A percentile compares a stretch with the other conserved stretches of the same genome.
These are phyloP conservation scores for Epirrhoe alternata DNA, from an alignment of 2,888 invertebrate genomes.

Conservation along the genomic window DNA sequence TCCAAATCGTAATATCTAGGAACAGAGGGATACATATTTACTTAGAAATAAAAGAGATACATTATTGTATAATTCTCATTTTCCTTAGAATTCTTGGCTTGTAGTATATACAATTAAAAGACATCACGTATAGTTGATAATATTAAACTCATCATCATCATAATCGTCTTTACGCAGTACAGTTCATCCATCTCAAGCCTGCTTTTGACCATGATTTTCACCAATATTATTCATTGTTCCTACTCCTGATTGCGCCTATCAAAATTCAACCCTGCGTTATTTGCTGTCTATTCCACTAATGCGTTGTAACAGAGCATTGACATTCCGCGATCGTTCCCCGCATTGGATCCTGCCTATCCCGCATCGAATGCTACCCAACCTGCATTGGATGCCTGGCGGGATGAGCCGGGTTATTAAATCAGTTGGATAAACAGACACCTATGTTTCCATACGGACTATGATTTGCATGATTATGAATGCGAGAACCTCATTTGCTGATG, in stretches of 20 bases:
- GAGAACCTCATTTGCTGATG: slow-evolving; percentile 33
- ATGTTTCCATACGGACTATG: slow-evolving; percentile 52
- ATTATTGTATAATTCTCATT: too few species aligned
- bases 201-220: too few species aligned
- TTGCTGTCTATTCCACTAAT: slow-evolving; percentile 77
- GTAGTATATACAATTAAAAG: too few species aligned
- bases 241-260: slow-evolving; percentile 18
- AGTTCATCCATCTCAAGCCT: too few species aligned
- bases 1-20: too few species aligned
- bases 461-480: slow-evolving; percentile 53
- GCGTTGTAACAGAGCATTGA: slow-evolving; percentile 71
- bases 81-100: too few species aligned
- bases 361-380: slow-evolving; percentile 54
- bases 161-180: too few species aligned
- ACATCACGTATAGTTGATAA: too few species aligned
- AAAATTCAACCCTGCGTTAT: slow-evolving; percentile 61
- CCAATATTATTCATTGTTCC: background rate
- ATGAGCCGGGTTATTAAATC: slow-evolving; percentile 81
- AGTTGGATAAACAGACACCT: slow-evolving; percentile 77
- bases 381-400: slow-evolving; percentile 43
- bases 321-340: slow-evolving; percentile 59
- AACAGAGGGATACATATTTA: too few species aligned
- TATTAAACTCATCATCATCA: too few species aligned
- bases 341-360: slow-evolving; percentile 14
- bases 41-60: too few species aligned